These are phyloP conservation scores for Macrosiphum euphorbiae DNA, from an alignment of 2,888 invertebrate species.

Conservation along the genomic window DNA sequence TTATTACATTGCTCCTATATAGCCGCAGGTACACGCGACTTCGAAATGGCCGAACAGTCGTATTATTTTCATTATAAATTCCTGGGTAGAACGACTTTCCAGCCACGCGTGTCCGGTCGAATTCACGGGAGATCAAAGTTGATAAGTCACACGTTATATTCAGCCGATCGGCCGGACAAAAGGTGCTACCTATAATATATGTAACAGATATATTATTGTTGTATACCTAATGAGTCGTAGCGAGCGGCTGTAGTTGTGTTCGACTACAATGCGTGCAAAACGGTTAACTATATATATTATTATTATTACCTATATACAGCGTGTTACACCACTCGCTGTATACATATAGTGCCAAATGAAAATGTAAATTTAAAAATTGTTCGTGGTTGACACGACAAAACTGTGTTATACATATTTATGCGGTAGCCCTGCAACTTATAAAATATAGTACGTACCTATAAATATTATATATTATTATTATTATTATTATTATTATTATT, in stretches of 20 bases:
- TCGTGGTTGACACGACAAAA: not conserved
- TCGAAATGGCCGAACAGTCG: not conserved
- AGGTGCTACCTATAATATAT: not conserved
- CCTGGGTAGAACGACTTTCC: not conserved
- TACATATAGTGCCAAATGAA: not conserved
- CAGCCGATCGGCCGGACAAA: not conserved
- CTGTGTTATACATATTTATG: not conserved
- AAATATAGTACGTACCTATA: not conserved
- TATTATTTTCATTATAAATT: not conserved
- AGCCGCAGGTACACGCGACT: not conserved
- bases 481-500: conserved; percentile 5
- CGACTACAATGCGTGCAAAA: not conserved
- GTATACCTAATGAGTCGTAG: not conserved
- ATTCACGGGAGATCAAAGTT: not conserved
- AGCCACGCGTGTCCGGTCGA: not conserved
- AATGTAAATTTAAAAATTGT: not conserved
- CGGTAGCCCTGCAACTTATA: not conserved
- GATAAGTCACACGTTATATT: not conserved
- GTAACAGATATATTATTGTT: not conserved
- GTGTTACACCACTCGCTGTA: not conserved
- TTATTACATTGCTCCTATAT: not conserved
- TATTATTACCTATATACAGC: not conserved
- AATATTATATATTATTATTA: not conserved
- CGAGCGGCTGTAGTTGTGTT: not conserved
- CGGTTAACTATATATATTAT: not conserved